These are phyloP conservation scores for Cheirogaleus medius DNA, from an alignment of 2,113 vertebrate genomes.

Conservation along the genomic window DNA sequence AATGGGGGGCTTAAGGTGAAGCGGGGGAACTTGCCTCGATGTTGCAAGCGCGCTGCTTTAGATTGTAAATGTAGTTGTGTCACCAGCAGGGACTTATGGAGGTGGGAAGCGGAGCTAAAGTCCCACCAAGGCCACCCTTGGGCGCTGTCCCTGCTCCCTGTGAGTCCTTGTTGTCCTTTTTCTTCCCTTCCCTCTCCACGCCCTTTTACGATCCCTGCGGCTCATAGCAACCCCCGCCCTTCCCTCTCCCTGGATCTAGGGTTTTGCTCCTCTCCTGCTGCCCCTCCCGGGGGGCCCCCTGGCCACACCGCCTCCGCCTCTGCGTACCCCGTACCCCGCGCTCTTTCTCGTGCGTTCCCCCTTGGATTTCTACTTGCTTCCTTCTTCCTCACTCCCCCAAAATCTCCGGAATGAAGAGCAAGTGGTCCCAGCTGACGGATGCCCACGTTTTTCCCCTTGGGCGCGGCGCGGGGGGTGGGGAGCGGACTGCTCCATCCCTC, in stretches of 20 bases:
- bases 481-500: neutral
- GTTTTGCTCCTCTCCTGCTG: neutral
- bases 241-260: neutral
- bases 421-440: neutral
- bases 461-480: accelerated
- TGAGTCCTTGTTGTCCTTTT: no score
- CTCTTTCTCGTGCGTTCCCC: neutral
- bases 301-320: neutral
- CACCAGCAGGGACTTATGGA: neutral
- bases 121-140: neutral
- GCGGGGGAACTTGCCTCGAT: neutral
- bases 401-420: neutral
- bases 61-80: neutral
- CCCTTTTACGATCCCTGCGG: neutral
- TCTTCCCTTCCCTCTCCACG: neutral
- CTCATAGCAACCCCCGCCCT: neutral
- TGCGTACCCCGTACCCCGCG: neutral
- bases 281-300: neutral
- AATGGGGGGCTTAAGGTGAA: neutral
- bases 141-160: neutral
- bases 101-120: neutral
- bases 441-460: neutral
- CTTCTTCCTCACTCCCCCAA: neutral
- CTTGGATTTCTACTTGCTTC: neutral
- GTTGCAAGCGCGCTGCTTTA: neutral